These are phyloP conservation scores for Oenanthe oenanthe DNA, from an alignment of 2,113 vertebrate genomes.

Conservation along the genomic window DNA sequence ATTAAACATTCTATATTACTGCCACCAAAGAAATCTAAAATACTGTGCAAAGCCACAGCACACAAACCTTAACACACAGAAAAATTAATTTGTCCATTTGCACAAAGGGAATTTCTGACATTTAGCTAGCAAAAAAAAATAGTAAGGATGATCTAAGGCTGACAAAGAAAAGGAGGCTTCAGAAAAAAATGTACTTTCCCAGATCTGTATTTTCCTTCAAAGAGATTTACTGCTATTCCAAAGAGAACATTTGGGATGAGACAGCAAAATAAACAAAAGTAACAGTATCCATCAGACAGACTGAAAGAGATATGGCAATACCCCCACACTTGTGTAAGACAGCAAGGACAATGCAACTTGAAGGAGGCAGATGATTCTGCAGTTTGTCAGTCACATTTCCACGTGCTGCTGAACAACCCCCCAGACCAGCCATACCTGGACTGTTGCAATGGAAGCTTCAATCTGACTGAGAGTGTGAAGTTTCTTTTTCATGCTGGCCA, in stretches of 20 bases:
- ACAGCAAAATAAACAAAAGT: background rate
- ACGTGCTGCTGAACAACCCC: background rate
- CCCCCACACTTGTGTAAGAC: rapidly evolving
- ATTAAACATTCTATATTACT: background rate
- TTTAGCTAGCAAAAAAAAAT: background rate
- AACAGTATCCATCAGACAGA: background rate
- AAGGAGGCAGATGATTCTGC: background rate
- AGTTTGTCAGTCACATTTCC: too few species aligned
- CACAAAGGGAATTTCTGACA: background rate
- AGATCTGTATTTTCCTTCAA: background rate
- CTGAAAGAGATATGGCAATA: background rate
- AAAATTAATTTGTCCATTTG: background rate
- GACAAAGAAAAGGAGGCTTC: background rate
- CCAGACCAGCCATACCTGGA: conserved; percentile 80
- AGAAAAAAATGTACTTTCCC: background rate
- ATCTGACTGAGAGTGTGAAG: conserved; percentile 95
- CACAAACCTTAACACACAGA: background rate
- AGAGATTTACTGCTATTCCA: background rate
- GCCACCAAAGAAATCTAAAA: background rate
- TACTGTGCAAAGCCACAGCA: background rate
- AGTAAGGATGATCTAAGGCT: background rate
- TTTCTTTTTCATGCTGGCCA: conserved; percentile 98
- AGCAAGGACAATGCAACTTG: rapidly evolving
- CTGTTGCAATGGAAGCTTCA: conserved; percentile 87
- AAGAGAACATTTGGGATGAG: background rate